Evolutionary conservation across 2,113 vertebrate genomes (phyloP).

Genomic region (Neomonachus schauinslandi): DNA sequence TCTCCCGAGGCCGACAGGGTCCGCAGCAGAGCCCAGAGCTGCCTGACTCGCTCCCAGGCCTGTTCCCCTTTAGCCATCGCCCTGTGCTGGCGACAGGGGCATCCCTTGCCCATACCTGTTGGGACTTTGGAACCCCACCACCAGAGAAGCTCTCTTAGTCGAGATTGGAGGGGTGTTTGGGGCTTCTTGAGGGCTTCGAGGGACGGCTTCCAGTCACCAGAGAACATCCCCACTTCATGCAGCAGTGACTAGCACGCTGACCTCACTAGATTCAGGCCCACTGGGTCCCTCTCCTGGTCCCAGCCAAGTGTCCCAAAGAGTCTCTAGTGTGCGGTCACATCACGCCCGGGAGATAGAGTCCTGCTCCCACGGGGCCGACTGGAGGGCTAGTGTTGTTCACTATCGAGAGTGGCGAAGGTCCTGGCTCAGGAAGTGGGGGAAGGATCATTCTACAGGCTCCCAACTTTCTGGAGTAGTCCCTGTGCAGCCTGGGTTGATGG

Average conservation of each 20-base stretch:
- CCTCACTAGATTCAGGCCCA: neutral
- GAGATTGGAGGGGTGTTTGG: neutral
- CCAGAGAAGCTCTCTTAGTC: neutral
- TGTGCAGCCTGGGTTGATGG: neutral
- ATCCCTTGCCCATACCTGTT: neutral
- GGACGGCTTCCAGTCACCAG: neutral
- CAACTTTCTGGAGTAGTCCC: neutral
- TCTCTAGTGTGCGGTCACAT: neutral
- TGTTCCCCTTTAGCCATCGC: neutral
- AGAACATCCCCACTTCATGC: neutral
- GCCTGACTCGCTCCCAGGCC: neutral
- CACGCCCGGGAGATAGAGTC: neutral
- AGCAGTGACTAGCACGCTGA: neutral
- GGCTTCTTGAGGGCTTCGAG: neutral
- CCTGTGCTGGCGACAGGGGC: neutral
- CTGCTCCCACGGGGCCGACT: neutral
- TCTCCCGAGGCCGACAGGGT: neutral
- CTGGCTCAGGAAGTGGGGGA: neutral
- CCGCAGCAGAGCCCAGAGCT: neutral
- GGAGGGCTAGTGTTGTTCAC: neutral
- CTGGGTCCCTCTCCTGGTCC: neutral
- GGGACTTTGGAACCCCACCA: neutral
- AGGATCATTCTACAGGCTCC: neutral
- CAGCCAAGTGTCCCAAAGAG: neutral
- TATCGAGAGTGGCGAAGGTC: neutral